Base-by-base conservation (phyloP, 2,113 vertebrate genomes). In the Lophura nycthemera region DNA sequence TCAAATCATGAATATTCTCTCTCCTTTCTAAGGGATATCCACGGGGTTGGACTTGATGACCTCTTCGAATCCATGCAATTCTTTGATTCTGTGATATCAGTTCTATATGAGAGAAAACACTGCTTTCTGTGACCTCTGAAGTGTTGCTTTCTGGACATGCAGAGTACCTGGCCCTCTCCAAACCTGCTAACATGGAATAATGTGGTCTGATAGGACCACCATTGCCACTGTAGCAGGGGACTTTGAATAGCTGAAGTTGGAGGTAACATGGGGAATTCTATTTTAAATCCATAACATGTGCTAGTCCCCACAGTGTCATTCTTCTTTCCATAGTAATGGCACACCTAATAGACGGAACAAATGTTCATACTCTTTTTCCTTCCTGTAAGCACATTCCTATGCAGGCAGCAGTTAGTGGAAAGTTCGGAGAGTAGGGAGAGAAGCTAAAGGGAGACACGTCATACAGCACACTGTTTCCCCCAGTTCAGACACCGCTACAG, bases 181-280 rank as follows among this genome's bases (percentile, higher is more conserved):
- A 3, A 47, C 81, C 52, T 25, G 34, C 50, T 57, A 21, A 20
- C 0, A 1, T 24, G 22, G 43, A 30, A 32, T 0, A 10, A 25
- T 3, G 11, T 25, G 47, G 48, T 54, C 69, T 71, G 80, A 36
- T 3, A 77, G 74, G 59, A 86, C 74, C 32, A 11, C n/a, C 78
- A 36, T 11, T 61, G 48, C 21, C 36, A 34, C 0, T 0, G 77
- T 4, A 81, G 32, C 14, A 42, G 42, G 63, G 5, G 8, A 22
- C 21, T 87, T 11, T 25, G 15, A 63, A 54, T 87, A 56, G 45
- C 66, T 64, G 13, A 73, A 65, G 45, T 70, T 27, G 18, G 45
- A 50, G 32, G 32, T 40, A 86, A 22, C 42, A 45, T 50, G 52
- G 25, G 8, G 22, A 32, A 80, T 42, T 42, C 71, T 54, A 8